Conservation (phyloP, 2,113 vertebrate species). For the Daubentonia madagascariensis region DNA sequence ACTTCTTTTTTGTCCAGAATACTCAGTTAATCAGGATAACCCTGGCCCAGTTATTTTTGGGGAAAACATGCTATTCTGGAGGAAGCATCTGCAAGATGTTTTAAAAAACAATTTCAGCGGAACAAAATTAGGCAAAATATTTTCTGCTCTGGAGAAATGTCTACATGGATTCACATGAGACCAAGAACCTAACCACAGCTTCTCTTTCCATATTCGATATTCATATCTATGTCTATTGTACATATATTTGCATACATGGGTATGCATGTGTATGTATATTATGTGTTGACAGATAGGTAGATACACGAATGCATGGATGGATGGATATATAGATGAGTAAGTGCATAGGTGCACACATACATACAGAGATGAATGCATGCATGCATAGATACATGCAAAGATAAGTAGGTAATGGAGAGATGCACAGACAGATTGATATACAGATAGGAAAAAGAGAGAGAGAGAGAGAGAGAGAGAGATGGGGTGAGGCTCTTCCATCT, state of each 20-base stretch:
- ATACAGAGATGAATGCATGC: too few relatives aligned
- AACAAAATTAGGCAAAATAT: slow-evolving; percentile 13
- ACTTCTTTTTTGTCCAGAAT: background rate
- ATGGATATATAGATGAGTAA: background rate
- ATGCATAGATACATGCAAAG: background rate
- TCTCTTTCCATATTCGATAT: background rate
- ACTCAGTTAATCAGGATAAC: background rate
- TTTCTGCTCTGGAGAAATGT: slow-evolving; percentile 9
- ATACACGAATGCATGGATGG: too few relatives aligned
- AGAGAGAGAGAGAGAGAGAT: background rate
- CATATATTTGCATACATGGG: fast-evolving
- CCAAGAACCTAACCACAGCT: background rate
- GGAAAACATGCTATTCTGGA: background rate
- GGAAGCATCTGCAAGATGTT: background rate
- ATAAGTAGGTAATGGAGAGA: too few relatives aligned
- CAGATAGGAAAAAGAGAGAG: background rate
- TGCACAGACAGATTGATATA: background rate
- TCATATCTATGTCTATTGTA: fast-evolving
- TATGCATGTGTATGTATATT: too few relatives aligned
- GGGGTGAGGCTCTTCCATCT: background rate
- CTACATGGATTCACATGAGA: background rate
- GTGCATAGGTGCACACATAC: too few relatives aligned
- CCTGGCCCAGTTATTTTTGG: background rate
- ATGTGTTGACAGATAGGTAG: too few relatives aligned
- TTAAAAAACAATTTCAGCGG: background rate